phyloP scores from a whole-genome alignment of 2,888 invertebrate species.

The Candidula unifasciata region DNA sequence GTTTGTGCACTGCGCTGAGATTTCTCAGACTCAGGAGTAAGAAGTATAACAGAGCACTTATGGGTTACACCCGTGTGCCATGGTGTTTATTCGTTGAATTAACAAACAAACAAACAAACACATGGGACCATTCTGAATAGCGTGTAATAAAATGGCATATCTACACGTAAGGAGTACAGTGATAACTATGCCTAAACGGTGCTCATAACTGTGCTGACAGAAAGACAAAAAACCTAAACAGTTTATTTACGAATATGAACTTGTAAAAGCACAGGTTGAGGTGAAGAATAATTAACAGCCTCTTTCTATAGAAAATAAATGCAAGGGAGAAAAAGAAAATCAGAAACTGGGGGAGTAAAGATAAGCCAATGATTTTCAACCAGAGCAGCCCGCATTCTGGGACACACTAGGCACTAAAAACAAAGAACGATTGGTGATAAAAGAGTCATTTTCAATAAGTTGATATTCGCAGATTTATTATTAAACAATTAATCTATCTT shows the following conservation, averaged over 20 bases:
- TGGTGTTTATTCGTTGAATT: too few species aligned
- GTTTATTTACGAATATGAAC: neutral
- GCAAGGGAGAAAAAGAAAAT: neutral
- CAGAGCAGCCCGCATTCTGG: conserved; percentile 22
- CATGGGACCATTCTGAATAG: too few species aligned
- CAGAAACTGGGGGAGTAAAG: neutral
- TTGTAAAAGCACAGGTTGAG: neutral
- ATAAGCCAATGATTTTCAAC: conserved; percentile 25
- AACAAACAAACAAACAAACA: too few species aligned
- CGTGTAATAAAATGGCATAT: neutral
- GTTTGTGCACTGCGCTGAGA: too few species aligned
- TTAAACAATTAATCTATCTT: too few species aligned
- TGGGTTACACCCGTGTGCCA: too few species aligned
- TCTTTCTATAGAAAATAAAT: neutral
- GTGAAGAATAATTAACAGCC: conserved; percentile 11
- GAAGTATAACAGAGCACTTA: too few species aligned
- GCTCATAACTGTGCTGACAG: neutral
- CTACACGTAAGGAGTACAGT: neutral
- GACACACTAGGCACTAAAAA: neutral
- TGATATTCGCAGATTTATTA: too few species aligned
- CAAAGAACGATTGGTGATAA: too few species aligned
- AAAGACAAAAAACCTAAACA: neutral
- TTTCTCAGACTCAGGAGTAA: too few species aligned
- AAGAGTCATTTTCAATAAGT: too few species aligned
- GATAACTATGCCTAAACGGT: neutral